phyloP scores from a whole-genome alignment of 2,888 invertebrate species.

The Frankliniella intonsa region DNA sequence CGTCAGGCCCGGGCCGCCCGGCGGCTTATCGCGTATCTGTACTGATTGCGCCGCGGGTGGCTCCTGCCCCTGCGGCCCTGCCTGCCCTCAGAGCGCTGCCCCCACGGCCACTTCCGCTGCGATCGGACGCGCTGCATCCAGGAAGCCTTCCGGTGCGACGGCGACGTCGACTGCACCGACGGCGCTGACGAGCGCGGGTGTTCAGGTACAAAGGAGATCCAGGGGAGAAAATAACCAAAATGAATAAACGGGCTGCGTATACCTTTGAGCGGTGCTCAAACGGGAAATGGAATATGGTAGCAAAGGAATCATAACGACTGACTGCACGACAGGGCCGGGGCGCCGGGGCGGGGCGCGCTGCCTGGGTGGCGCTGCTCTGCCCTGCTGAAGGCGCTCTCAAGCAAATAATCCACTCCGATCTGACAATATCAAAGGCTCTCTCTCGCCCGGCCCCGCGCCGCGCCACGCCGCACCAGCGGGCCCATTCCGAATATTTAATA shows the following conservation, averaged over 20 bases:
- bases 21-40: background rate
- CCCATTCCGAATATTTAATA: background rate
- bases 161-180: constrained; percentile 7
- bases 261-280: background rate
- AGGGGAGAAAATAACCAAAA: background rate
- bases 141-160: constrained; percentile 14
- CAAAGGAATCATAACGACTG: too few relatives aligned
- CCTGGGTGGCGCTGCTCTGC: too few relatives aligned
- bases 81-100: background rate
- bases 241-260: background rate
- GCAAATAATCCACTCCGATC: too few relatives aligned
- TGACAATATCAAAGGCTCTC: too few relatives aligned
- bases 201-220: background rate
- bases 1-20: background rate
- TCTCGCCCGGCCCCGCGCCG: too few relatives aligned
- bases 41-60: background rate
- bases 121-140: constrained; percentile 2
- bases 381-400: too few relatives aligned
- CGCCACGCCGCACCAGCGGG: background rate
- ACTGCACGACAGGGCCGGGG: too few relatives aligned
- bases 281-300: too few relatives aligned
- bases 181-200: constrained; percentile 7
- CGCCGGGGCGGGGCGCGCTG: too few relatives aligned
- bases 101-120: constrained; percentile 12
- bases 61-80: background rate